A percentile compares a stretch with the other conserved stretches of the same genome.
phyloP scores from a whole-genome alignment of 2,888 invertebrate genomes.

The Rhagophthalmus giganteus region DNA sequence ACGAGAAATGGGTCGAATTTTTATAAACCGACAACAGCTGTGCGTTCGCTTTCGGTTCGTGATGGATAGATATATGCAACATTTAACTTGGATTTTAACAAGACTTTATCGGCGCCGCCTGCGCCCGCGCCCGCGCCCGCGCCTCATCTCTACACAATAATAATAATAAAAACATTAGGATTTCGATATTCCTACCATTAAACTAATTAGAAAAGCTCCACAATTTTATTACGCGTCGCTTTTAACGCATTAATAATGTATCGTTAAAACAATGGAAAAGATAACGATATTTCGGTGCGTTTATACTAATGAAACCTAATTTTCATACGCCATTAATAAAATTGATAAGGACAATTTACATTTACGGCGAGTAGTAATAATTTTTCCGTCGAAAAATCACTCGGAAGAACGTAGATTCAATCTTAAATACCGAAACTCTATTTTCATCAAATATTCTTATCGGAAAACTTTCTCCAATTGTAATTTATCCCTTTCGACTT shows the following conservation, averaged over 20 bases:
- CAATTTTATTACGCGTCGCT: too few species aligned
- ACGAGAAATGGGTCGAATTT: slow-evolving; percentile 9
- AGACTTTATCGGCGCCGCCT: slow-evolving; percentile 20
- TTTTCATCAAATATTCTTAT: slow-evolving; percentile 24
- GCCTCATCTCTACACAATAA: too few species aligned
- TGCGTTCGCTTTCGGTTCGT: slow-evolving; percentile 24
- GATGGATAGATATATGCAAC: slow-evolving; percentile 32
- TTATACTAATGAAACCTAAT: too few species aligned
- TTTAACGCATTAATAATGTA: too few species aligned
- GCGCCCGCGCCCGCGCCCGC: too few species aligned
- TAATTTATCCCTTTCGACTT: slow-evolving; percentile 23
- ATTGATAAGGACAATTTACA: neutral
- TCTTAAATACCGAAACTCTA: slow-evolving; percentile 18
- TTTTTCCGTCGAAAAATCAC: slow-evolving; percentile 18
- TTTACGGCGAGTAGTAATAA: neutral
- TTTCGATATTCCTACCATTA: too few species aligned
- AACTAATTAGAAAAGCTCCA: too few species aligned
- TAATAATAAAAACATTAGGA: too few species aligned
- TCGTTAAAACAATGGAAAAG: too few species aligned
- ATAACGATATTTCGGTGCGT: neutral
- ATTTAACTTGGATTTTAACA: slow-evolving; percentile 23
- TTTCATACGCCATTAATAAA: neutral
- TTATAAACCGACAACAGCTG: slow-evolving; percentile 36
- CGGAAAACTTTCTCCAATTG: slow-evolving; percentile 16
- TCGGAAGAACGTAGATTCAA: slow-evolving; percentile 9